These are phyloP conservation scores for Drosophila neutralis DNA, from an alignment of 2,888 invertebrate genomes.

Conservation along the genomic window DNA sequence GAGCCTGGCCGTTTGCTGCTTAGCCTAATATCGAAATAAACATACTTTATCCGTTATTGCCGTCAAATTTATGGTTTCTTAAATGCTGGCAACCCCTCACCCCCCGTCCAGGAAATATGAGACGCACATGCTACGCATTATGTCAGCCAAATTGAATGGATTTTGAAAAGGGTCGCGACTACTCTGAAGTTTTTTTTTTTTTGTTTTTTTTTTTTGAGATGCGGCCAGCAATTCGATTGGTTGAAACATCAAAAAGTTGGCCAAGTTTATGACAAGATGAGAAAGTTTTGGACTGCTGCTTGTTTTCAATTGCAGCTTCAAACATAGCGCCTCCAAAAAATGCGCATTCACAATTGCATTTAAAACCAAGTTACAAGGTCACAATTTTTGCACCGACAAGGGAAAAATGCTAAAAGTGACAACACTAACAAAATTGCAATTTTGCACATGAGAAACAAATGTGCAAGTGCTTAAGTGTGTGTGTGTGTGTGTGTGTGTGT, in stretches of 20 bases:
- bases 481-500: slow-evolving; percentile 26
- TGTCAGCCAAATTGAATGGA: slow-evolving; percentile 56
- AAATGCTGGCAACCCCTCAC: slow-evolving; percentile 53
- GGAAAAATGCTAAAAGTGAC: slow-evolving; percentile 62
- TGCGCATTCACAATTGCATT: slow-evolving; percentile 67
- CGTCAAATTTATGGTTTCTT: slow-evolving; percentile 78
- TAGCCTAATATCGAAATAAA: slow-evolving; percentile 79
- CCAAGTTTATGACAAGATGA: slow-evolving; percentile 29
- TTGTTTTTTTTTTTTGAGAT: slow-evolving; percentile 30
- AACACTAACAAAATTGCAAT: slow-evolving; percentile 74
- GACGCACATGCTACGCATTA: slow-evolving; percentile 55
- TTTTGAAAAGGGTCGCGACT: slow-evolving; percentile 66
- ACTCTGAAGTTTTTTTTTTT: neutral
- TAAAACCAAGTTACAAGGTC: slow-evolving; percentile 76
- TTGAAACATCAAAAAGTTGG: slow-evolving; percentile 38
- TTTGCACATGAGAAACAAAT: slow-evolving; percentile 71
- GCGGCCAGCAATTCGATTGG: slow-evolving; percentile 31
- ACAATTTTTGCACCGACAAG: slow-evolving; percentile 68
- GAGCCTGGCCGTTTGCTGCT: slow-evolving; percentile 56
- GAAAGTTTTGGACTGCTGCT: slow-evolving; percentile 17
- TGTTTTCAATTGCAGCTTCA: slow-evolving; percentile 21
- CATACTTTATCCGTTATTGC: slow-evolving; percentile 80
- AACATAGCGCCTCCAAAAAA: slow-evolving; percentile 25
- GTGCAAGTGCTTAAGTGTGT: slow-evolving; percentile 20
- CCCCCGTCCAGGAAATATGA: slow-evolving; percentile 54